Base-by-base conservation (phyloP, 1,140 invertebrate species). In the Anastatus disparis region DNA sequence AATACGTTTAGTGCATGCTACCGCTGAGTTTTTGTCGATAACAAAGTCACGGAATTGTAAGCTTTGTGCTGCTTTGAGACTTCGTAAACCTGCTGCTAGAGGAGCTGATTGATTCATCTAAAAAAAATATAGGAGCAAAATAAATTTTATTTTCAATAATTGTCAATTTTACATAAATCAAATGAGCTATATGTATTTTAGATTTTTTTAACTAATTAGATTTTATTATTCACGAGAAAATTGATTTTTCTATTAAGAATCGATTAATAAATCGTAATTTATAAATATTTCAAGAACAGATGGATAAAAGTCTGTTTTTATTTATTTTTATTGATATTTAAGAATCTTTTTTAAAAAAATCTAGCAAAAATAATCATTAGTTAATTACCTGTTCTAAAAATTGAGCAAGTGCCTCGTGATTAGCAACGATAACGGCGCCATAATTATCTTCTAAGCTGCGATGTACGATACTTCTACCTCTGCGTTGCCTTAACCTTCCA, bases 361-460 rank as follows among this genome's bases (percentile, higher is more conserved):
- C 22, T 24, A 29, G n/a, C n/a, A n/a, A n/a, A n/a, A n/a, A n/a
- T n/a, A n/a, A n/a, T n/a, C n/a, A n/a, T n/a, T n/a, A 31, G 35
- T 35, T 48, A 64, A 72, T 82, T 88, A 94, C 93, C 87, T 94
- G 93, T 81, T 94, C 92, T 52, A 95, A 85, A 76, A 95, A 90
- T 85, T 95, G 93, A 31, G 93, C 91, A 0, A 95, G 87, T 3
- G 94, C 93, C 84, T 95, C 93, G 78, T 94, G 93, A 86, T 95
- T 95, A 38, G 94, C 93, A n/a, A 94, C 91, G 42, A 95, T 90
- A 2, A 95, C 93, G 44, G 94, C 93, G 1, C 93, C 93, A 78
- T 95, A 95, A 84, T 95, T 95, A 77, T 95, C 93, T 80, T 95
- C 93, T 31, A 95, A 86, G 80, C 90, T 94, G 77, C 90, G 92